phyloP scores from a whole-genome alignment of 2,888 invertebrate species.

The Dasysyrphus tricinctus region DNA sequence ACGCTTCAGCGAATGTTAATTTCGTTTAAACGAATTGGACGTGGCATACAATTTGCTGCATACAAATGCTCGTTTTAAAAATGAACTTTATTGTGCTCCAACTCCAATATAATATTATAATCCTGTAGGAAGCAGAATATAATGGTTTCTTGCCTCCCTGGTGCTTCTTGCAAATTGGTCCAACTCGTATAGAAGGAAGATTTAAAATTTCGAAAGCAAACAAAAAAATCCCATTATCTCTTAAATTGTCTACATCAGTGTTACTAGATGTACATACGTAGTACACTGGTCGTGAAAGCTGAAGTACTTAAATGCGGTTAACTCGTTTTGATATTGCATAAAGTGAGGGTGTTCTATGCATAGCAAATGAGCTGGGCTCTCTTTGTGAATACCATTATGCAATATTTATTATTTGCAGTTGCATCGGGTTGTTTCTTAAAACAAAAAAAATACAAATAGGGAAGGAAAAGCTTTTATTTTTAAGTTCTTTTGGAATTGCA shows the following conservation, averaged over 20 bases:
- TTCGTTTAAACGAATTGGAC: conserved; percentile 76
- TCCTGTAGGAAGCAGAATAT: conserved; percentile 59
- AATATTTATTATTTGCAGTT: conserved; percentile 34
- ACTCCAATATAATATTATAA: conserved; percentile 64
- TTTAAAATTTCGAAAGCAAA: conserved; percentile 29
- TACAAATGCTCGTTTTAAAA: conserved; percentile 49
- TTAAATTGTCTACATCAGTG: conserved; percentile 80
- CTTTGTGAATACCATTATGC: conserved; percentile 21
- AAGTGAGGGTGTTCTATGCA: conserved; percentile 73
- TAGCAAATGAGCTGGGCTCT: conserved; percentile 73
- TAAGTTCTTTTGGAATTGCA: conserved; percentile 4
- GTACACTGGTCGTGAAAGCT: conserved; percentile 35
- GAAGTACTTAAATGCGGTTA: conserved; percentile 61
- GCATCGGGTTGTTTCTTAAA: neutral
- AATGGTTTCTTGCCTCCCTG: conserved; percentile 22
- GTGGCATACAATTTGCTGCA: conserved; percentile 58
- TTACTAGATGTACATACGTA: conserved; percentile 19
- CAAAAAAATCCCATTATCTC: conserved; percentile 80
- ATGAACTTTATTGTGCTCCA: conserved; percentile 49
- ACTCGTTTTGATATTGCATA: conserved; percentile 65
- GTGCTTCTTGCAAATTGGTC: conserved; percentile 29
- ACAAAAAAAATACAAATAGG: neutral
- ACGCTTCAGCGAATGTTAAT: conserved; percentile 69
- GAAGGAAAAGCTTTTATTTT: conserved; percentile 5
- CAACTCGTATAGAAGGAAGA: conserved; percentile 4